Evolutionary conservation across 2,797 vertebrate genomes (phyloP), one percentile per base, ranked within the genome.

Genomic region (Peromyscus melanophrys): DNA sequence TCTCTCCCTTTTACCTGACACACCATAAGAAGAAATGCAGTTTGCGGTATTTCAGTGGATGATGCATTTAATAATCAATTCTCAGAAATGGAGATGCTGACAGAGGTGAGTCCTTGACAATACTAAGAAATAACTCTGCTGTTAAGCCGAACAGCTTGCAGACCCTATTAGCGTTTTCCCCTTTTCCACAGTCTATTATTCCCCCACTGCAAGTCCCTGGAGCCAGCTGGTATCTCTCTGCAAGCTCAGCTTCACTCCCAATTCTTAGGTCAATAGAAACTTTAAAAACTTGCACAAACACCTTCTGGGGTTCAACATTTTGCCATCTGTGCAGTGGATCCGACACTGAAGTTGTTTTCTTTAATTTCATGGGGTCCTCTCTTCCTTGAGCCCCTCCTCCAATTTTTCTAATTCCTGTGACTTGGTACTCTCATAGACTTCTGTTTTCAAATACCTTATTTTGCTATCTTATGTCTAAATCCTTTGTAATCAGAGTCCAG

Each of bases 181-280:
- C 21, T 46, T 92, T 76, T 40, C 40, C 2, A 14, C 34, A 27
- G 29, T 73, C 23, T 65, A 0, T 16, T 82, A 23, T 59, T 65
- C 17, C 27, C 23, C 17, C 9, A 77, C 7, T 13, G 27, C 14
- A 85, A 87, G 86, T 85, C 49, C 49, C 89, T n/a, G 40, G 84
- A 27, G 55, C 25, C 90, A 57, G 23, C 1, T 55, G 17, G 9
- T 91, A 83, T 93, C 93, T 88, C 49, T 87, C 16, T 40, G n/a
- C 9, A 52, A 19, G 12, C 40, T 95, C 83, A 34, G 34, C 67
- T 96, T 86, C 31, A 49, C 43, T 57, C 2, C 6, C 23, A 95
- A n/a, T 59, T 94, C 61, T 37, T 49, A 95, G 80, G 69, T 75
- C 89, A 88, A 13, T 14, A 77, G 61, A 86, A 82, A 95, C 19